Percentiles rank a stretch among this genome's conserved stretches.
These are phyloP conservation scores for Cephus spinipes DNA, from an alignment of 2,888 invertebrate species.

Conservation along the genomic window DNA sequence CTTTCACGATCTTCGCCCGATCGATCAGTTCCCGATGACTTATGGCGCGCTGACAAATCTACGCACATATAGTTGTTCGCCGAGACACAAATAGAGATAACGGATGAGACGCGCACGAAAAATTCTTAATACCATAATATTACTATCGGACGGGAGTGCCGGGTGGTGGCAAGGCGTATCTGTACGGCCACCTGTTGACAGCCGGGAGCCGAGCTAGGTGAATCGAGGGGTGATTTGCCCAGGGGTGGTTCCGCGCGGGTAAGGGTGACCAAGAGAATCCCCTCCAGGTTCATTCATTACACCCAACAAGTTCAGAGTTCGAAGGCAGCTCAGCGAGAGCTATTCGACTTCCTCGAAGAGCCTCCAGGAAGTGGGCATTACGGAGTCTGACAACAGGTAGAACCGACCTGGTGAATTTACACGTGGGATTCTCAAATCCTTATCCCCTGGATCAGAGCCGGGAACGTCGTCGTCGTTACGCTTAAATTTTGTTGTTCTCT, in stretches of 20 bases:
- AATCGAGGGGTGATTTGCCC: slow-evolving; percentile 38
- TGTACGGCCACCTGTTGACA: slow-evolving; percentile 65
- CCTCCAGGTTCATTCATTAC: background rate
- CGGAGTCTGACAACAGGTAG: background rate
- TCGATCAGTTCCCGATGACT: background rate
- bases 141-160: background rate
- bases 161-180: slow-evolving; percentile 49
- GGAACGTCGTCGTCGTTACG: background rate
- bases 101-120: background rate
- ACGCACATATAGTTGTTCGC: background rate
- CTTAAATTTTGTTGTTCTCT: background rate
- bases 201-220: slow-evolving; percentile 46
- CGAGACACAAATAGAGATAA: background rate
- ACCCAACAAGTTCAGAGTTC: background rate
- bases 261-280: background rate
- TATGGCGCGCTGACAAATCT: background rate
- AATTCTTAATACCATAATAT: background rate
- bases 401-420: background rate
- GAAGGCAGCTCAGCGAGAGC: background rate
- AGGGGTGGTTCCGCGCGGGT: background rate
- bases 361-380: background rate
- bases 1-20: background rate
- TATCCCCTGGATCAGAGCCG: background rate
- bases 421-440: background rate
- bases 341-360: background rate